Base-by-base conservation (phyloP, 2,797 vertebrate species). In the Anguilla pacifica region DNA sequence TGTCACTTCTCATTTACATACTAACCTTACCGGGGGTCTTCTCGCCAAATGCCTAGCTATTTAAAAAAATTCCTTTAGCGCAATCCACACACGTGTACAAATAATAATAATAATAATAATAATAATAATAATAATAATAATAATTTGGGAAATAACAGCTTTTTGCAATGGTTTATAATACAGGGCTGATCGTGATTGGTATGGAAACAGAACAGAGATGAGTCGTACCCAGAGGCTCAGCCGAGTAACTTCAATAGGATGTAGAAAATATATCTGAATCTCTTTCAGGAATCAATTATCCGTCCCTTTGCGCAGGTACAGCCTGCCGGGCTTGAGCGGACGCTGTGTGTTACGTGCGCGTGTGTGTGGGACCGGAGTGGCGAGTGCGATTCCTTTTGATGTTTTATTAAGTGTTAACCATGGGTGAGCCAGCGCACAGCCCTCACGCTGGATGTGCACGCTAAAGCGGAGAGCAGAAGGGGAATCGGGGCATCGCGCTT, bases 401-500 rank as follows among this genome's bases (percentile, higher is more conserved):
- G 96, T 95, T 96, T 96, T 95, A 96, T 96, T 95, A 92, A 96
- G 91, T 89, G 93, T 94, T 94, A 94, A 94, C 93, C 91, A 93
- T 91, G 92, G 92, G 90, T 89, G 90, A 86, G 89, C 92, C 91
- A 93, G 94, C 89, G 91, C 92, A 89, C 89, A 91, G 90, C 92
- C 94, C 92, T 94, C 91, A 92, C 91, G 91, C 86, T 91, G 90
- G 92, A 88, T 64, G 90, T 9, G 92, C 88, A 88, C 88, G 92
- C 92, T 90, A 89, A 92, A 91, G 35, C 92, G 90, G 90, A 90
- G 90, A 91, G 92, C 89, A 91, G 87, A 28, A 3, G 4, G 57
- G 39, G 55, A n/a, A 1, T 79, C 31, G 70, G 70, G 39, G 39
- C 22, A n/a, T 81, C 25, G 74, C 13, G 39, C 17, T 22, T 46